Conservation (phyloP, 2,797 vertebrate genomes). For the Caiman crocodilus region DNA sequence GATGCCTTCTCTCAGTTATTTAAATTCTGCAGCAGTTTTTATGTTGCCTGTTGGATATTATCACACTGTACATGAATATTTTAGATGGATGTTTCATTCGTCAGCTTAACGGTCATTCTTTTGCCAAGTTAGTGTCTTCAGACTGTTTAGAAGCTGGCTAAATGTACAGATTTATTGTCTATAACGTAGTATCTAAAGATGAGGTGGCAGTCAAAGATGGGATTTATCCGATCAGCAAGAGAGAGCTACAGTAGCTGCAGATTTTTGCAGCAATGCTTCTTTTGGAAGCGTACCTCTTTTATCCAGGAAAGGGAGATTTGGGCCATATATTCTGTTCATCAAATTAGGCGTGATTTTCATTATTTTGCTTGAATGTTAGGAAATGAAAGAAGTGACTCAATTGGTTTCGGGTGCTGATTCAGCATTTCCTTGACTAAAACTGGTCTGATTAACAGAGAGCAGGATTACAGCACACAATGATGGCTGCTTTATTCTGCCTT, state of each 20-base stretch:
- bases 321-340: slow-evolving; percentile 33
- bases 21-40: neutral
- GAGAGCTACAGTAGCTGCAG: slow-evolving; percentile 63
- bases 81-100: slow-evolving; percentile 67
- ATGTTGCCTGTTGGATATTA: slow-evolving; percentile 49
- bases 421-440: slow-evolving; percentile 67
- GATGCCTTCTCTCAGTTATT: neutral
- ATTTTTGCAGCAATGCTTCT: slow-evolving; percentile 50
- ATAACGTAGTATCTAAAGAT: slow-evolving; percentile 50
- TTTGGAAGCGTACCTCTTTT: slow-evolving; percentile 71
- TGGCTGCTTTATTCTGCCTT: slow-evolving; percentile 55
- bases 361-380: slow-evolving; percentile 76
- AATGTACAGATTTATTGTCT: slow-evolving; percentile 61
- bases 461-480: slow-evolving; percentile 41
- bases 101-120: slow-evolving; percentile 72
- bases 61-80: slow-evolving; percentile 61
- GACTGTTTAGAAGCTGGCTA: slow-evolving; percentile 56
- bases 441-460: slow-evolving; percentile 49
- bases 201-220: slow-evolving; percentile 63
- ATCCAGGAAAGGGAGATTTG: slow-evolving; percentile 56
- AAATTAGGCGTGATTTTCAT: slow-evolving; percentile 71
- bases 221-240: slow-evolving; percentile 69
- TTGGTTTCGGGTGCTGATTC: slow-evolving; percentile 73
- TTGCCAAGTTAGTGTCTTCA: slow-evolving; percentile 68
- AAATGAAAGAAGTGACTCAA: slow-evolving; percentile 76